Percentiles rank a stretch among this genome's conserved stretches.
Conservation (phyloP, 2,113 vertebrate species). For the Neotragus pygmaeus region DNA sequence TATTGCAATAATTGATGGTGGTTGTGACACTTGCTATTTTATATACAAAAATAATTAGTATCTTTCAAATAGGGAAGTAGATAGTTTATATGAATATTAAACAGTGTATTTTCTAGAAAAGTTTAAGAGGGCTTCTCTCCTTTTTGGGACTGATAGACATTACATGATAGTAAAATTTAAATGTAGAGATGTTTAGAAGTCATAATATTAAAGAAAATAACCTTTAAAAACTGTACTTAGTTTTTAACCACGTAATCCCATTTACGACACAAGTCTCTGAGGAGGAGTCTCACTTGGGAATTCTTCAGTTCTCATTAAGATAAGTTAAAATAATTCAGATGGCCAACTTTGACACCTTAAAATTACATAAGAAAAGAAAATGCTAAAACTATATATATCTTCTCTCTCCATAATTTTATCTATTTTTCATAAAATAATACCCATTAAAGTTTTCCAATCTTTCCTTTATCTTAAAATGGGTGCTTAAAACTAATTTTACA, state of each 20-base stretch:
- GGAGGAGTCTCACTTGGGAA: not conserved
- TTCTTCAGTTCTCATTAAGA: not conserved
- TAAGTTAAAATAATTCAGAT: not conserved
- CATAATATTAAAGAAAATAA: not conserved
- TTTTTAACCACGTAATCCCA: not conserved
- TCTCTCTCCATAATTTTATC: not conserved
- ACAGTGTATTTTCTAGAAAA: not conserved
- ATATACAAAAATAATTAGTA: not conserved
- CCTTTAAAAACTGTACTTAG: not conserved
- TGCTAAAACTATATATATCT: not conserved
- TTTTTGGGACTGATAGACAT: not conserved
- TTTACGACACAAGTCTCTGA: not conserved
- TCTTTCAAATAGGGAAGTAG: not conserved
- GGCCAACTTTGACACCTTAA: not conserved
- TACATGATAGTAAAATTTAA: not conserved
- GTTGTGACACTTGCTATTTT: not conserved
- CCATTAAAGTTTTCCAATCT: not conserved
- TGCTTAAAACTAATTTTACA: not conserved
- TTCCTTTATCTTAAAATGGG: not conserved
- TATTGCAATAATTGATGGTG: not conserved
- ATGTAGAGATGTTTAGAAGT: not conserved
- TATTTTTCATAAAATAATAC: not conserved
- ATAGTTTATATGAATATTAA: not conserved
- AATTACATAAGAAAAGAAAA: not conserved
- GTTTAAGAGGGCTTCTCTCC: not conserved